phyloP scores from a whole-genome alignment of 2,888 invertebrate genomes.

The Notodonta dromedarius region DNA sequence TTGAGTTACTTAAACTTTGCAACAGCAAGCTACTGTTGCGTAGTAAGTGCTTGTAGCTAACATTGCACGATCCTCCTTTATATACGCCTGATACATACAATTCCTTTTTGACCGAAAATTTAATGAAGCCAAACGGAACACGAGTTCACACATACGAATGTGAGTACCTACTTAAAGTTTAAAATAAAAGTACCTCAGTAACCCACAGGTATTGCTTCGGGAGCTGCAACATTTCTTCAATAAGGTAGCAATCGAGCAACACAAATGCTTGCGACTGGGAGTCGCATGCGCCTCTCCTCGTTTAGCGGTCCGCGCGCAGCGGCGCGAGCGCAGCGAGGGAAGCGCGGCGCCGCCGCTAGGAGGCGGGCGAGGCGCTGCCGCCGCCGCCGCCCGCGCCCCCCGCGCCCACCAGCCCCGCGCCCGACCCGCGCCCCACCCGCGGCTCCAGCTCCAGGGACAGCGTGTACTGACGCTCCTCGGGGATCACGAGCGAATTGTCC shows the following conservation, averaged over 20 bases:
- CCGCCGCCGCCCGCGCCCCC: slow-evolving; percentile 35
- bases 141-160: too few species aligned
- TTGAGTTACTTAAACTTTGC: neutral
- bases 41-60: too few species aligned
- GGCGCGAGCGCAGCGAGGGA: slow-evolving; percentile 76
- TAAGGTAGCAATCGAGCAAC: neutral
- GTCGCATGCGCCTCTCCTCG: slow-evolving; percentile 30
- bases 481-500: slow-evolving; percentile 90
- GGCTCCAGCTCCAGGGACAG: slow-evolving; percentile 94
- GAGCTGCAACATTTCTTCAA: neutral
- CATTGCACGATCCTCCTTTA: too few species aligned
- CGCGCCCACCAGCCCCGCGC: slow-evolving; percentile 51
- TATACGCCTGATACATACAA: too few species aligned
- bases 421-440: slow-evolving; percentile 80
- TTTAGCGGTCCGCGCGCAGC: slow-evolving; percentile 62
- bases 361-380: slow-evolving; percentile 63
- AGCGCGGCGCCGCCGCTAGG: slow-evolving; percentile 79
- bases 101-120: too few species aligned
- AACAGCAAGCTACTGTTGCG: too few species aligned
- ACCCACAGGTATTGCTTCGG: too few species aligned
- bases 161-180: too few species aligned
- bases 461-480: slow-evolving; percentile 93
- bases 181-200: too few species aligned
- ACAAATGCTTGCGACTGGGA: neutral
- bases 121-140: too few species aligned